Conservation (phyloP, 92 coral and sea anemone species). For the Muricea muricata region DNA sequence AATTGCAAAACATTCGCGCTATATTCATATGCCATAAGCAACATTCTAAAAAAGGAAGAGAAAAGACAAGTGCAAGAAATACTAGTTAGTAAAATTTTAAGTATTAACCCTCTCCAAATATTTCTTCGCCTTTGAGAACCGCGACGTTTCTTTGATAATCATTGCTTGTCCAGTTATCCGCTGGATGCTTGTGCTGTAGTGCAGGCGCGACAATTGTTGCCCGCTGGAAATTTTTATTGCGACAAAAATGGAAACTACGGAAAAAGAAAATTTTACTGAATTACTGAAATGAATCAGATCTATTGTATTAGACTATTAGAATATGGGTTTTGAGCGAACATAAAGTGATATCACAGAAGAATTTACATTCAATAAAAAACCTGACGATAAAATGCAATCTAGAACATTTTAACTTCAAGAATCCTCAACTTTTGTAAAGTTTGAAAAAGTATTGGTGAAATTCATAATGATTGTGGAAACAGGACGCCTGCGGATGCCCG, state of each 20-base stretch:
- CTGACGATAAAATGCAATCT: no score
- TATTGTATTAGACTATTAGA: no score
- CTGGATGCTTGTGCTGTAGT: background rate
- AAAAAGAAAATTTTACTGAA: no score
- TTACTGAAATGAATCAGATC: no score
- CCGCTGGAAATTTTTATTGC: background rate
- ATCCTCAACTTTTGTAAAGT: no score
- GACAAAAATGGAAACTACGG: no score
- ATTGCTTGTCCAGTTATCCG: background rate
- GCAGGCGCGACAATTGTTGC: slow-evolving; percentile 3
- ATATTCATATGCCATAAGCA: background rate
- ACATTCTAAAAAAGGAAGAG: no score
- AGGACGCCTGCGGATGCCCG: background rate
- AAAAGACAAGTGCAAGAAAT: background rate
- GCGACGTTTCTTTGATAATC: slow-evolving; percentile 4
- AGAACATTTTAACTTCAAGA: no score
- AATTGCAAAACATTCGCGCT: background rate
- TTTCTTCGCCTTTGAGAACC: background rate
- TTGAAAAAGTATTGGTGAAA: no score
- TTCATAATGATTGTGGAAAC: background rate
- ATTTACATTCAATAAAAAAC: no score
- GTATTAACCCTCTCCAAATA: background rate
- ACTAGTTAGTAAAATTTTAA: background rate
- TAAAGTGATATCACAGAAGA: no score
- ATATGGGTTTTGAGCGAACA: no score